These are phyloP conservation scores for Urocitellus parryii DNA, from an alignment of 2,113 vertebrate species.

Conservation along the genomic window DNA sequence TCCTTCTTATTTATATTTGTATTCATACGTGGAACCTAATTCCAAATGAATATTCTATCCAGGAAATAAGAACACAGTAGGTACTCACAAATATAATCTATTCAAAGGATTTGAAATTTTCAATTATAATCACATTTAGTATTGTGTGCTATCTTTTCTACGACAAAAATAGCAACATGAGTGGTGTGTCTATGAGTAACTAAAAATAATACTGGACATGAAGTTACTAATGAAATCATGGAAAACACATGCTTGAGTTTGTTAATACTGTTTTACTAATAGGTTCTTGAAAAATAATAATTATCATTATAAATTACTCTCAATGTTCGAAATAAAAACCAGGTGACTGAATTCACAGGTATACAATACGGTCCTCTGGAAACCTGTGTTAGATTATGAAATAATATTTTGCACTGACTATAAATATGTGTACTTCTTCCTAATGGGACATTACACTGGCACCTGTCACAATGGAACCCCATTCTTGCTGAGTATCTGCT, in stretches of 20 bases:
- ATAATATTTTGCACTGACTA: neutral
- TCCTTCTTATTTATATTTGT: slow-evolving; percentile 84
- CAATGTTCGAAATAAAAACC: neutral
- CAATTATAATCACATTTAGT: slow-evolving; percentile 83
- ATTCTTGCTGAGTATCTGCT: neutral
- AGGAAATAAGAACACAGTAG: slow-evolving; percentile 85
- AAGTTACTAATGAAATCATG: slow-evolving; percentile 39
- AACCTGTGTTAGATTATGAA: slow-evolving; percentile 54
- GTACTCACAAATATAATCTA: slow-evolving; percentile 84
- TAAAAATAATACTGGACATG: slow-evolving; percentile 54
- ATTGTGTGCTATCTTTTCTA: slow-evolving; percentile 45
- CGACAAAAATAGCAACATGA: slow-evolving; percentile 76
- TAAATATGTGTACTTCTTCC: neutral
- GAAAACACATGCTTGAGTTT: slow-evolving; percentile 54
- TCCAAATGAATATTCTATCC: slow-evolving; percentile 84
- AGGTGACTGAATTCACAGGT: neutral
- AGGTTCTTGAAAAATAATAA: slow-evolving; percentile 50
- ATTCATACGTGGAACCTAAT: slow-evolving; percentile 85
- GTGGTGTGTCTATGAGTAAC: slow-evolving; percentile 78
- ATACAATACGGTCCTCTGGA: neutral
- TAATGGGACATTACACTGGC: neutral
- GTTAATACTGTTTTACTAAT: slow-evolving; percentile 42
- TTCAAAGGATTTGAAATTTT: slow-evolving; percentile 86
- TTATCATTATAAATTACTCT: slow-evolving; percentile 31
- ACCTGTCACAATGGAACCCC: neutral